phyloP scores from a whole-genome alignment of 2,888 invertebrate genomes.

The Vanessa cardui region DNA sequence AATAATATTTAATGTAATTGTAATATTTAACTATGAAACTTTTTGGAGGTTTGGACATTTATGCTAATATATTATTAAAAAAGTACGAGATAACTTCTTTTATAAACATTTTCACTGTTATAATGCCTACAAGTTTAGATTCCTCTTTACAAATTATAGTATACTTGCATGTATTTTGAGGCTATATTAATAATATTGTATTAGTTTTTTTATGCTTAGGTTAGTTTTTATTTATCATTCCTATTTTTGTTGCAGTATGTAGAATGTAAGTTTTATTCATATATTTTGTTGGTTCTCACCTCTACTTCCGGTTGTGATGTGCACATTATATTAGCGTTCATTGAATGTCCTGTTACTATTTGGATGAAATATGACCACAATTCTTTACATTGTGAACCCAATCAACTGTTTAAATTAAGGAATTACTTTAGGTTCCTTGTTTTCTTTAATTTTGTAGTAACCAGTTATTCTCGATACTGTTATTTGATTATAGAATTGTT shows the following conservation, averaged over 20 bases:
- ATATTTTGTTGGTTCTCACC: conserved; percentile 32
- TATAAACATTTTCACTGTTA: conserved; percentile 1
- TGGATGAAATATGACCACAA: conserved; percentile 26
- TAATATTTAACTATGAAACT: conserved; percentile 1
- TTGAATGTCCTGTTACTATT: conserved; percentile 31
- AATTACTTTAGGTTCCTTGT: conserved; percentile 7
- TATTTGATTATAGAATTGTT: conserved; percentile 11
- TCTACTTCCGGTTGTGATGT: conserved; percentile 39
- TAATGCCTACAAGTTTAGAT: background rate
- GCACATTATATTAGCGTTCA: conserved; percentile 19
- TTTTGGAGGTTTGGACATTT: background rate
- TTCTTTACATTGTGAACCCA: conserved; percentile 31
- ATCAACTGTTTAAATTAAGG: conserved; percentile 14
- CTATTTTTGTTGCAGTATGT: conserved; percentile 31
- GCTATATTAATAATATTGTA: conserved; percentile 12
- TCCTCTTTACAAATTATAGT: conserved; percentile 1
- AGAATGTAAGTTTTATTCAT: conserved; percentile 26
- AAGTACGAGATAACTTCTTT: background rate
- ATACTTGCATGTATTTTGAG: conserved; percentile 9
- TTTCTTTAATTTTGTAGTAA: conserved; percentile 5
- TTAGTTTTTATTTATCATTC: conserved; percentile 28
- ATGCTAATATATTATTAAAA: background rate
- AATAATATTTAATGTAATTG: conserved; percentile 12
- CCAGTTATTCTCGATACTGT: conserved; percentile 11
- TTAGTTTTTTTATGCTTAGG: conserved; percentile 13